Evolutionary conservation across 2,888 invertebrate species (phyloP), one percentile per base, ranked within the genome.

Genomic region (Stenodema calcarata): DNA sequence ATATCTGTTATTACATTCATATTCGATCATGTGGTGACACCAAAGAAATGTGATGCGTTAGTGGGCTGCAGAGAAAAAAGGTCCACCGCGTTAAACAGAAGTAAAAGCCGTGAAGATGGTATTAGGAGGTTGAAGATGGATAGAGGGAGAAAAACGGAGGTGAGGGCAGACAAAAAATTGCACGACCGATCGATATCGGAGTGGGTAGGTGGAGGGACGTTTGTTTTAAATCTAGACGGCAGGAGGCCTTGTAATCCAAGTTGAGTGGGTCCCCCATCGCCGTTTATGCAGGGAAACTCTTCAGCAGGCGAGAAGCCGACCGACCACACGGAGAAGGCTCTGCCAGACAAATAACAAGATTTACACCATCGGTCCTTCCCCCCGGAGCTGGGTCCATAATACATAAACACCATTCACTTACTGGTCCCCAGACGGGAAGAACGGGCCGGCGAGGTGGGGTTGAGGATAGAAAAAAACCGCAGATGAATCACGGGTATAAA

Each of bases 371-470:
- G 54, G 47, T 30, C 80, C 35, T 44, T 28, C 30, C 50, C 47
- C 50, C 27, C 28, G 28, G 47, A 62, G 62, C 18, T 47, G 47
- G 62, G 62, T 62, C 62, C 80, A 80, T 80, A 80, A 80, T 80
- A 80, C 80, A 80, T 80, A 80, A 80, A 80, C 80, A 80, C 80
- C 80, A 80, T 80, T 80, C 80, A 80, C 80, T 80, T 80, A 80
- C 78, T 30, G 50, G 80, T 47, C 30, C 47, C 44, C 27, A 27
- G 54, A 50, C 80, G 78, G 75, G 78, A 80, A 80, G 54, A 80
- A 80, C 50, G 54, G 50, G 47, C 16, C 11, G 80, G 27, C 70
- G 30, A 14, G 27, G 70, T 27, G 30, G 27, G 27, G 18, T 27
- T 30, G 41, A 14, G 35, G 73, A 41, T 30, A 73, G 28, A 70